Evolutionary conservation across 2,888 invertebrate genomes (phyloP).

Genomic region (Cephonodes hylas): DNA sequence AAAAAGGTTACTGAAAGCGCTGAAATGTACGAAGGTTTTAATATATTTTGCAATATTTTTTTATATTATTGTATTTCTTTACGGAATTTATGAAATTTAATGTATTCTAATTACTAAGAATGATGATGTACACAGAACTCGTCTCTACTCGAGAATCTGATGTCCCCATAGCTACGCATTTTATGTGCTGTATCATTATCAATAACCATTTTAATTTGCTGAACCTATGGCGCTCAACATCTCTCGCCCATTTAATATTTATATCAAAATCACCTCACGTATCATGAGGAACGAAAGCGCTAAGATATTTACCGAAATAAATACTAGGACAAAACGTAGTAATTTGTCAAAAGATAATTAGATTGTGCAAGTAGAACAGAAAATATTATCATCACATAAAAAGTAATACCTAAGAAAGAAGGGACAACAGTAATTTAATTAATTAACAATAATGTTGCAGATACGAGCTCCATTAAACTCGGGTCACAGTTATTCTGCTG

Average conservation of each 20-base stretch:
- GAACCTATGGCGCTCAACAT: too few species aligned
- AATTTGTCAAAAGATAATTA: background rate
- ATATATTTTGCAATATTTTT: background rate
- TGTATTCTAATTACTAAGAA: too few species aligned
- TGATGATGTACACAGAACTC: too few species aligned
- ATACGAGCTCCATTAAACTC: conserved; percentile 1
- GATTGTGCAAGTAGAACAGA: conserved; percentile 29
- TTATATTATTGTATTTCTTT: too few species aligned
- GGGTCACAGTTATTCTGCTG: background rate
- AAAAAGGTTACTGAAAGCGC: background rate
- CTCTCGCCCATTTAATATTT: too few species aligned
- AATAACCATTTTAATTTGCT: too few species aligned
- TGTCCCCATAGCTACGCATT: too few species aligned
- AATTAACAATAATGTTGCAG: background rate
- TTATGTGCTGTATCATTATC: too few species aligned
- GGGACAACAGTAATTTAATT: background rate
- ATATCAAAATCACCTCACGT: background rate
- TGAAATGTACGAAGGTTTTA: background rate
- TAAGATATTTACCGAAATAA: background rate
- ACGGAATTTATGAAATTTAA: too few species aligned
- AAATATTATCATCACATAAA: conserved; percentile 26
- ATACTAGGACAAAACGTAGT: background rate
- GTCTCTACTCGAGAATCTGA: too few species aligned
- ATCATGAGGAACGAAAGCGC: background rate
- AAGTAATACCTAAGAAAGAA: background rate